A percentile compares a stretch with the other conserved stretches of the same genome.
Conservation (phyloP, 1,140 invertebrate genomes). For the Adoxophyes honmai region DNA sequence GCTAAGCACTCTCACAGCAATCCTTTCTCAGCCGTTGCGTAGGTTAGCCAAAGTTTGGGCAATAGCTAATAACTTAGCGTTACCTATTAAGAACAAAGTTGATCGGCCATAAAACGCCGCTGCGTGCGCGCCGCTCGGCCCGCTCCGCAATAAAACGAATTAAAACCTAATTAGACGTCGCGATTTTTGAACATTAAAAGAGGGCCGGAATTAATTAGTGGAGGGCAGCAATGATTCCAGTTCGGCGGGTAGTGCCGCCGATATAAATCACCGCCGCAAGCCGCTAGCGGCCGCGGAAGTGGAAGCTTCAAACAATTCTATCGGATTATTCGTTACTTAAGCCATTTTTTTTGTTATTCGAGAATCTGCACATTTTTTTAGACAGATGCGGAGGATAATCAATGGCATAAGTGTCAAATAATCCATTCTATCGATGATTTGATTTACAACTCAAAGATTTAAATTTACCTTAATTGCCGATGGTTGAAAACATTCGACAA, state of each 20-base stretch:
- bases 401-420: too few species aligned
- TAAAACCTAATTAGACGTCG: slow-evolving; percentile 74
- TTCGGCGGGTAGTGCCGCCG: slow-evolving; percentile 63
- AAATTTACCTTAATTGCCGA: too few species aligned
- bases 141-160: slow-evolving; percentile 71
- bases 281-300: slow-evolving; percentile 7
- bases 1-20: too few species aligned
- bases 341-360: too few species aligned
- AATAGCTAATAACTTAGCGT: slow-evolving; percentile 15
- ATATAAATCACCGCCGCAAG: slow-evolving; percentile 44
- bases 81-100: slow-evolving; percentile 43
- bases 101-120: slow-evolving; percentile 46
- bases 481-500: too few species aligned
- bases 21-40: too few species aligned
- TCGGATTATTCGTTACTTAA: too few species aligned
- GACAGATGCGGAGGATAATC: too few species aligned
- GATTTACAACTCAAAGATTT: too few species aligned
- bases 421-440: too few species aligned
- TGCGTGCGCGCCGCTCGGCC: slow-evolving; percentile 39
- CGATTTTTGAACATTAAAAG: slow-evolving; percentile 76
- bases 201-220: slow-evolving; percentile 73
- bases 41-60: neutral
- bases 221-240: slow-evolving; percentile 66
- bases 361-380: too few species aligned
- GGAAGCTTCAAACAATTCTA: too few species aligned